Conservation (phyloP, 1,140 invertebrate genomes). For the Holotrichia oblita region DNA sequence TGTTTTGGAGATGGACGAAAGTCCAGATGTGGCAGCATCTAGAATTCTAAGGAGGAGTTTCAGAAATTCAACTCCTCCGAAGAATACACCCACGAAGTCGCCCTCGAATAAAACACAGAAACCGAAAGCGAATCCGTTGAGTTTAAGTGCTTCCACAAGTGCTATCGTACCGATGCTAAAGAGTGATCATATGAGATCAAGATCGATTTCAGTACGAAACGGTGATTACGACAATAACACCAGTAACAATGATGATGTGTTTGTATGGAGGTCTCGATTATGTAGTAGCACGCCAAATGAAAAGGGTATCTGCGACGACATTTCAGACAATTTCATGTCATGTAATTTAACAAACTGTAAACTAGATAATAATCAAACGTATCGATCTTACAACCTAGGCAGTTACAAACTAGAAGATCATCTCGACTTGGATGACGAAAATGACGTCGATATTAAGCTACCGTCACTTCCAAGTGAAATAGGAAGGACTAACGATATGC, state of each 20-base stretch:
- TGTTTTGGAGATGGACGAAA: slow-evolving; percentile 81
- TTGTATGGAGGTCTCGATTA: slow-evolving; percentile 43
- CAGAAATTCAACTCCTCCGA: slow-evolving; percentile 57
- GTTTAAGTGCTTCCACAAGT: slow-evolving; percentile 66
- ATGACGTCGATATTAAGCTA: slow-evolving; percentile 50
- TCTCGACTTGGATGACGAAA: slow-evolving; percentile 54
- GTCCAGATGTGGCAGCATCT: slow-evolving; percentile 70
- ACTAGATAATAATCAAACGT: slow-evolving; percentile 1
- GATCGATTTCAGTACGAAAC: slow-evolving; percentile 49
- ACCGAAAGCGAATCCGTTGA: slow-evolving; percentile 62
- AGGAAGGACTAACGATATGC: slow-evolving; percentile 50
- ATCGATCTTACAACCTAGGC: neutral
- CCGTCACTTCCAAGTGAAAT: slow-evolving; percentile 59
- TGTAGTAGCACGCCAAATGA: slow-evolving; percentile 38
- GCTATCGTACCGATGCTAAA: slow-evolving; percentile 49
- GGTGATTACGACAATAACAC: slow-evolving; percentile 48
- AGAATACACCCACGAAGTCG: slow-evolving; percentile 60
- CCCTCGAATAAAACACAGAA: slow-evolving; percentile 63
- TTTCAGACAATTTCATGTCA: slow-evolving; percentile 37
- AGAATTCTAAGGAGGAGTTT: slow-evolving; percentile 67
- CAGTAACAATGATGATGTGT: slow-evolving; percentile 46
- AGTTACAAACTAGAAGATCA: slow-evolving; percentile 47
- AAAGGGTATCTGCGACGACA: neutral
- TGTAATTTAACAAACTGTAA: slow-evolving; percentile 40
- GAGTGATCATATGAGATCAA: slow-evolving; percentile 48